phyloP scores from a whole-genome alignment of 2,797 vertebrate species.

The Spinibarbus caldwelli region DNA sequence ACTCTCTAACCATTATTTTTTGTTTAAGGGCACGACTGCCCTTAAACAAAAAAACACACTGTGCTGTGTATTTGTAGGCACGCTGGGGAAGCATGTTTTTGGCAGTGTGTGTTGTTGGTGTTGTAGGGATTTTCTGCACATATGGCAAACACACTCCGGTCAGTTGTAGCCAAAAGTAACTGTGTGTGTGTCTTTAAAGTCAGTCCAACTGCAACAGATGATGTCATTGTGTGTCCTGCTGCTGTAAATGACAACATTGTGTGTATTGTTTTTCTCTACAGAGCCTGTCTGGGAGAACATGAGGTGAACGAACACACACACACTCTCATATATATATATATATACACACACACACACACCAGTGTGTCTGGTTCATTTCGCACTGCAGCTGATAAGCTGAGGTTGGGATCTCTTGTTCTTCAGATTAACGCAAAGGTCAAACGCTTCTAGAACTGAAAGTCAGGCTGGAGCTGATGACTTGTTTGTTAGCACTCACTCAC shows the following conservation, averaged over 20 bases:
- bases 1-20: too few species aligned
- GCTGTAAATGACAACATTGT: constrained; percentile 49
- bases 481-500: neutral
- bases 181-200: constrained; percentile 40
- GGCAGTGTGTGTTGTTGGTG: neutral
- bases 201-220: constrained; percentile 22
- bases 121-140: constrained; percentile 8
- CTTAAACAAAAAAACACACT: too few species aligned
- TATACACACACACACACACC: too few species aligned
- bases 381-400: constrained; percentile 1
- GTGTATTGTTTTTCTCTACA: constrained; percentile 69
- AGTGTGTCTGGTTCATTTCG: neutral
- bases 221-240: constrained; percentile 40
- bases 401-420: neutral
- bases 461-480: neutral
- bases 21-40: too few species aligned
- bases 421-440: constrained; percentile 47
- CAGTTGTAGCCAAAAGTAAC: neutral
- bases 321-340: too few species aligned
- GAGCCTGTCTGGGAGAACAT: constrained; percentile 85
- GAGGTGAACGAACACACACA: constrained; percentile 76
- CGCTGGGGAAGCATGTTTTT: neutral
- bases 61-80: neutral
- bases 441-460: neutral
- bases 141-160: constrained; percentile 21